Evolutionary conservation across 2,888 invertebrate genomes (phyloP).

Genomic region (Athrips mouffetella): DNA sequence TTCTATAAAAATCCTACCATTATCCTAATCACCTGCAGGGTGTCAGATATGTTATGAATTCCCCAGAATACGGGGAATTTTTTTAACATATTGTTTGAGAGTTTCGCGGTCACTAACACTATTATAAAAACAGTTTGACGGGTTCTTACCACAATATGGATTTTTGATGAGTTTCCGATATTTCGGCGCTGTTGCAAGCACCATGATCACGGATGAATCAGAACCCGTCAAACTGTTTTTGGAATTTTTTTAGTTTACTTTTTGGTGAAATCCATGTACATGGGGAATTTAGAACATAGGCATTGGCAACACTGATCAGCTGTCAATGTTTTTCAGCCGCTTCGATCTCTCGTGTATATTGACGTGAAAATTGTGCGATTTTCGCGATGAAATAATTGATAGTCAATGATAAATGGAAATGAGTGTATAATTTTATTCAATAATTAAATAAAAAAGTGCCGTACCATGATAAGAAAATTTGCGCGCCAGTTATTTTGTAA

Average conservation of each 20-base stretch:
- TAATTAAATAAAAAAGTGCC: conserved; percentile 34
- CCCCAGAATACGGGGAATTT: not conserved
- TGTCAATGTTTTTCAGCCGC: no score
- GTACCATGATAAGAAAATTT: conserved; percentile 54
- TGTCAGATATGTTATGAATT: not conserved
- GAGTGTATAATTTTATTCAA: conserved; percentile 12
- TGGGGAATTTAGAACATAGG: no score
- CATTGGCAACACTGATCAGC: no score
- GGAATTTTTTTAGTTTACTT: no score
- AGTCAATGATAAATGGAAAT: not conserved
- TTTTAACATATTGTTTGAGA: not conserved
- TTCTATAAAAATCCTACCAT: not conserved
- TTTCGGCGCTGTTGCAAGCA: no score
- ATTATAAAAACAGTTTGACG: no score
- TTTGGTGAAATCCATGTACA: no score
- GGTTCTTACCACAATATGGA: no score
- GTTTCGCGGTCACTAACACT: not conserved
- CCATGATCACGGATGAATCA: no score
- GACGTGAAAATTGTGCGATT: conserved; percentile 11
- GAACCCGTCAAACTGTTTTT: no score
- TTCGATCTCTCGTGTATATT: no score
- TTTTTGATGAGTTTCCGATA: no score
- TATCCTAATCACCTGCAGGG: not conserved
- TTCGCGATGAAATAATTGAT: conserved; percentile 4
- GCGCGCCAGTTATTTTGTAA: conserved; percentile 62